These are phyloP conservation scores for Globodera ellingtonae DNA, from an alignment of 1,140 invertebrate species.

Conservation along the genomic window DNA sequence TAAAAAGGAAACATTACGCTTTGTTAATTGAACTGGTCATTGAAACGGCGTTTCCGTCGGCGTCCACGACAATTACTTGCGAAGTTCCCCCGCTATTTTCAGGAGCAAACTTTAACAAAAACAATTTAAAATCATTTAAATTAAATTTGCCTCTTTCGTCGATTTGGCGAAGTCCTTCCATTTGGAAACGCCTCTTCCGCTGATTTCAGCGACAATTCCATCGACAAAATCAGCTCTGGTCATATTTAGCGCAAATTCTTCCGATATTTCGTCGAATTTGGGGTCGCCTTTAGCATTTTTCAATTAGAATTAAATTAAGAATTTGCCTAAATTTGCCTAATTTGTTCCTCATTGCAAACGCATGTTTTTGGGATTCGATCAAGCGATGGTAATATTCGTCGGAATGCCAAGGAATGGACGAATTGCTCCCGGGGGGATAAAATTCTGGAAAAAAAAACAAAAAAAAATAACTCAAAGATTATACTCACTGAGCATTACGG, in stretches of 20 bases:
- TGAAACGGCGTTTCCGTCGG: constrained; percentile 86
- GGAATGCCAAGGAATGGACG: constrained; percentile 32
- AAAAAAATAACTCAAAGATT: constrained; percentile 20
- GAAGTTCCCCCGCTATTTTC: constrained; percentile 75
- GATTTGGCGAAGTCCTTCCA: constrained; percentile 31
- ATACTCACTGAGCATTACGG: constrained; percentile 48
- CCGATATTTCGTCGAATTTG: constrained; percentile 73
- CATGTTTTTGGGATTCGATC: constrained; percentile 86
- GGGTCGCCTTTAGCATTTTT: constrained; percentile 76
- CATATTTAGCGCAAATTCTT: constrained; percentile 48
- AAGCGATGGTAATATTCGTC: constrained; percentile 77
- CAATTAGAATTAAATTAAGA: constrained; percentile 5
- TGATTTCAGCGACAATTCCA: constrained; percentile 47
- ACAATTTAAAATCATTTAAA: constrained; percentile 15
- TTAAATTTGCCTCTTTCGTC: constrained; percentile 18
- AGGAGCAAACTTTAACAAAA: constrained; percentile 9
- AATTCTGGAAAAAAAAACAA: constrained; percentile 39
- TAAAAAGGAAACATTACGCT: constrained; percentile 68
- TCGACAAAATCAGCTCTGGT: constrained; percentile 48
- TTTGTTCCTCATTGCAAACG: constrained; percentile 77
- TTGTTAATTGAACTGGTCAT: constrained; percentile 87
- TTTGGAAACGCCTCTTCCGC: constrained; percentile 11
- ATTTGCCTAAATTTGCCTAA: constrained; percentile 51
- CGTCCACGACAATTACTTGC: constrained; percentile 81
- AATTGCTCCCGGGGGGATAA: constrained; percentile 44